A percentile compares a stretch with the other conserved stretches of the same genome.
phyloP scores from a whole-genome alignment of 1,140 invertebrate genomes.

The Cydia splendana region DNA sequence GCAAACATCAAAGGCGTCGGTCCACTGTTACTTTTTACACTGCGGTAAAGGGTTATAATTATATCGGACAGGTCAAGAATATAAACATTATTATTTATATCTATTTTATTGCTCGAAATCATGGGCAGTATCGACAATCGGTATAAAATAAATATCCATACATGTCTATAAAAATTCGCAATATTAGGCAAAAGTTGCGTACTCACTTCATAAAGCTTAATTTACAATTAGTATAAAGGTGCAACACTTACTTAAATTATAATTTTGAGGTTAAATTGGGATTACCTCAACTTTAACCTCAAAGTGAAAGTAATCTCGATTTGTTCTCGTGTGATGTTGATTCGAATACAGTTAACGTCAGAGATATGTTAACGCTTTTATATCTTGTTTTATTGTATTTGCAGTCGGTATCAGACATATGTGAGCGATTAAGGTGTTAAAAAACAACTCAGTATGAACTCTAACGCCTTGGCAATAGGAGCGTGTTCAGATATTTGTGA shows the following conservation, averaged over 20 bases:
- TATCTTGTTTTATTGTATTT: neutral
- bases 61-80: neutral
- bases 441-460: neutral
- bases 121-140: constrained; percentile 24
- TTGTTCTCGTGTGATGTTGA: neutral
- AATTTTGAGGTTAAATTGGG: neutral
- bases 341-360: neutral
- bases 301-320: constrained; percentile 1
- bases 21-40: no score
- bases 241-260: neutral
- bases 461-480: no score
- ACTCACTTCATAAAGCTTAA: constrained; percentile 10
- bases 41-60: no score
- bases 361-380: neutral
- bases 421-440: neutral
- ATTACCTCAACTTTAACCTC: neutral
- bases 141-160: constrained; percentile 32
- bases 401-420: no score
- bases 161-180: constrained; percentile 16
- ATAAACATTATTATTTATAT: constrained; percentile 10
- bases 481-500: no score
- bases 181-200: constrained; percentile 31
- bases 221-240: constrained; percentile 11
- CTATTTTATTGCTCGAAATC: constrained; percentile 26
- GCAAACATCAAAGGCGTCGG: no score